Base-by-base conservation (phyloP, 2,113 vertebrate genomes). In the Morone chrysops region DNA sequence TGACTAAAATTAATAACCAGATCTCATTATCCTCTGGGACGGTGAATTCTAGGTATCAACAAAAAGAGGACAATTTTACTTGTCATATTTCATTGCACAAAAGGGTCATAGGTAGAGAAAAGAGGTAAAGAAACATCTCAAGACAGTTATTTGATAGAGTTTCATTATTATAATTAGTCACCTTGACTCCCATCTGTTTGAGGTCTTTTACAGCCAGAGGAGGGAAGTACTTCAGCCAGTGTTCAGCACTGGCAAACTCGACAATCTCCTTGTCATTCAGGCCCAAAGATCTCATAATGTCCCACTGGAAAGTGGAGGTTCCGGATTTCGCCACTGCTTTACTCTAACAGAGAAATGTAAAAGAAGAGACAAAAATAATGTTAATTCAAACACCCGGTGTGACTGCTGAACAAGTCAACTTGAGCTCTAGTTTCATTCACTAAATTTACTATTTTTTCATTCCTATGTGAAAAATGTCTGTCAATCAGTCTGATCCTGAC, bases 141-240 rank as follows among this genome's bases (percentile, higher is more conserved):
- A 66, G 0, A 17, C 10, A 41, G 6, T 0, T 22, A 0, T 54
- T 22, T 48, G 18, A 4, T 6, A 36, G 5, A 16, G 13, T 40
- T 54, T 11, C 1, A 41, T 50, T 4, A 69, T 22, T 10, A 74
- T 7, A 51, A 63, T 71, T 16, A 75, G 9, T 83, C 93, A 99
- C 98, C 97, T 99, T 99, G 78, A 99, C 70, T 47, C 98, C 98
- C 97, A 99, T 98, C 78, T 84, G 90, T 86, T 97, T 99, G 78
- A 99, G 93, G 85, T 99, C 98, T 90, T 96, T 94, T 43, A 99
- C 45, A 75, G 98, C 97, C 72, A 98, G 90, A 8, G 97, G 97
- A 88, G 98, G 98, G 68, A 99, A 99, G 90, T 98, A 99, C 50
- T 97, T 96, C 83, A 99, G 95, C 98, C 98, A 99, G 68, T 99